A percentile compares a stretch with the other conserved stretches of the same genome.
Evolutionary conservation across 2,888 invertebrate genomes (phyloP).

Genomic region (Dioctria rufipes): DNA sequence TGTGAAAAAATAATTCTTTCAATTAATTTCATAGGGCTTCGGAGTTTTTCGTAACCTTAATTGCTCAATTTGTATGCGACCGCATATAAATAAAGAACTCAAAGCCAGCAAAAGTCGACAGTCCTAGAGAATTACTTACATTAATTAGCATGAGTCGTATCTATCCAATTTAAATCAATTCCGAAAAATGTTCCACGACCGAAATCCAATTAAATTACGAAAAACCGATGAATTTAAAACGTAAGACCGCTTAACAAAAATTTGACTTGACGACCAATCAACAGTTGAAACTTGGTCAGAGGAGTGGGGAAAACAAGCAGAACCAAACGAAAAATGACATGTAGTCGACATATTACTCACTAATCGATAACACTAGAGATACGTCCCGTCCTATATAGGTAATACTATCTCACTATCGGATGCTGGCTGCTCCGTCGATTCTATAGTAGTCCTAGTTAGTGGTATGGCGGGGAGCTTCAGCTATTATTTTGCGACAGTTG

Average conservation of each 20-base stretch:
- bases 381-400: too few relatives aligned
- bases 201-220: conserved; percentile 33
- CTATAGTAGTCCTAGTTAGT: too few relatives aligned
- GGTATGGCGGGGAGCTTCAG: too few relatives aligned
- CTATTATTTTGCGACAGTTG: too few relatives aligned
- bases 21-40: too few relatives aligned
- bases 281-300: too few relatives aligned
- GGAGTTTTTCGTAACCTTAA: conserved; percentile 4
- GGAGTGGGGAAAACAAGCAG: too few relatives aligned
- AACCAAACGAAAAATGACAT: neutral
- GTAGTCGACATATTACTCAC: neutral
- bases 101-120: conserved; percentile 4
- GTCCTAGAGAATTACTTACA: conserved; percentile 27
- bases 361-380: neutral
- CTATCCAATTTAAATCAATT: conserved; percentile 33
- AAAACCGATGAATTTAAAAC: neutral
- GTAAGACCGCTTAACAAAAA: too few relatives aligned
- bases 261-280: too few relatives aligned
- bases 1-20: too few relatives aligned
- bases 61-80: conserved; percentile 47
- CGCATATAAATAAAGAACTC: neutral
- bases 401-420: too few relatives aligned
- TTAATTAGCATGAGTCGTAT: conserved; percentile 29
- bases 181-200: conserved; percentile 9
- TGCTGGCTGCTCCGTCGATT: too few relatives aligned